Evolutionary conservation across 2,797 vertebrate species (phyloP).

Genomic region (Pagetopsis macropterus): DNA sequence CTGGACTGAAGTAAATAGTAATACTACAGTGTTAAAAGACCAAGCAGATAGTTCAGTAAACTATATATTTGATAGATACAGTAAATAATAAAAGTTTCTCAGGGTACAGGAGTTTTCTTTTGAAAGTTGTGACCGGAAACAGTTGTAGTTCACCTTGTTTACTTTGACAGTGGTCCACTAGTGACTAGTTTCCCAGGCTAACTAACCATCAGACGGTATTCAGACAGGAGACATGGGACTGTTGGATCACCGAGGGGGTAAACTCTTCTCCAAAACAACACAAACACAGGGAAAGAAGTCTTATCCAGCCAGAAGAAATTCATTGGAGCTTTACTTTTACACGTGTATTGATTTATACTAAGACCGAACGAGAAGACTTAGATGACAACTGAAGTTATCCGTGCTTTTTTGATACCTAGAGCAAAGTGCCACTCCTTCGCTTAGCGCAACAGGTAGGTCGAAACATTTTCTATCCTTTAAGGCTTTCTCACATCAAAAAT

Average conservation of each 20-base stretch:
- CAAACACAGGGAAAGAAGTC: conserved; percentile 9
- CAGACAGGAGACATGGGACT: conserved; percentile 76
- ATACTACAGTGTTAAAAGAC: neutral
- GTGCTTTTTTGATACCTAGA: conserved; percentile 76
- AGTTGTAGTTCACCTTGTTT: rapidly evolving
- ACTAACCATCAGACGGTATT: conserved; percentile 57
- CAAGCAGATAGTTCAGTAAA: neutral
- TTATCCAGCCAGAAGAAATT: neutral
- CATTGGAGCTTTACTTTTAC: conserved; percentile 1
- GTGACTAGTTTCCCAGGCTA: conserved; percentile 28
- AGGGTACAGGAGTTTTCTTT: conserved; percentile 42
- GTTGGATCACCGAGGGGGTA: conserved; percentile 66
- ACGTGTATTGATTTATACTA: neutral
- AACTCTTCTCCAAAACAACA: conserved; percentile 54
- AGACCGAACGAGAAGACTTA: conserved; percentile 57
- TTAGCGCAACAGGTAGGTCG: conserved; percentile 80
- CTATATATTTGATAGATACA: neutral
- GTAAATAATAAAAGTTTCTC: neutral
- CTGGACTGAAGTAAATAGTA: neutral
- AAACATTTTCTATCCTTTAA: neutral
- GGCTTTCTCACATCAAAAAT: rapidly evolving
- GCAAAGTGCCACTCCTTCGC: conserved; percentile 83
- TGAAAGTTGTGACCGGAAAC: conserved; percentile 53
- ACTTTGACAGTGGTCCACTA: conserved; percentile 10
- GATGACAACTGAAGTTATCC: conserved; percentile 73